A percentile compares a stretch with the other conserved stretches of the same genome.
These are phyloP conservation scores for Siderastrea radians DNA, from an alignment of 92 coral and sea anemone species.

Conservation along the genomic window DNA sequence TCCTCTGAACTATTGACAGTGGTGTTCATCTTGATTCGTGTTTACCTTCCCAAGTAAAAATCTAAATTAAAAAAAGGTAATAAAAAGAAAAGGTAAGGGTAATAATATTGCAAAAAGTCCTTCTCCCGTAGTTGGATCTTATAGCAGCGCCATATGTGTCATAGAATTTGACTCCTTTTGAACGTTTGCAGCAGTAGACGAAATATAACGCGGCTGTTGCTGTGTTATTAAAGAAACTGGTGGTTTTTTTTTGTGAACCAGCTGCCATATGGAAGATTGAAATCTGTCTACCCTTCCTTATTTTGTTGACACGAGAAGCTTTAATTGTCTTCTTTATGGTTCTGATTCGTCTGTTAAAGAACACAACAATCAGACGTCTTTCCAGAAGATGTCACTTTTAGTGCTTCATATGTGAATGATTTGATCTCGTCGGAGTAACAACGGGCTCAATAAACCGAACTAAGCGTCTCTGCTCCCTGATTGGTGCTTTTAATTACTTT, in stretches of 20 bases:
- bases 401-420: background rate
- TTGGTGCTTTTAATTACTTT: constrained; percentile 14
- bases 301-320: constrained; percentile 17
- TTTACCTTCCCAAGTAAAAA: background rate
- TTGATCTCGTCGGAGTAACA: background rate
- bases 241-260: background rate
- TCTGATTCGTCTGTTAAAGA: constrained; percentile 23
- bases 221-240: background rate
- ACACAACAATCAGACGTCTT: background rate
- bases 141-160: background rate
- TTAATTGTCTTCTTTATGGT: constrained; percentile 7
- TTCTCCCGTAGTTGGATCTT: background rate
- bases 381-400: background rate
- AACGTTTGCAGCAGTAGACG: background rate
- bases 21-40: constrained; percentile 12
- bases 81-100: background rate
- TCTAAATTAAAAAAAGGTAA: background rate
- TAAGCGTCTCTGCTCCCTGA: background rate
- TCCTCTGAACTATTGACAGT: constrained; percentile 7
- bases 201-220: background rate
- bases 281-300: background rate
- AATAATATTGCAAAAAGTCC: background rate
- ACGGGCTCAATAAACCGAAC: background rate
- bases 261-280: constrained; percentile 5
- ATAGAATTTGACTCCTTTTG: background rate